A percentile compares a stretch with the other conserved stretches of the same genome.
These are phyloP conservation scores for Ptychochromis oligacanthus DNA, from an alignment of 2,113 vertebrate genomes.

Conservation along the genomic window DNA sequence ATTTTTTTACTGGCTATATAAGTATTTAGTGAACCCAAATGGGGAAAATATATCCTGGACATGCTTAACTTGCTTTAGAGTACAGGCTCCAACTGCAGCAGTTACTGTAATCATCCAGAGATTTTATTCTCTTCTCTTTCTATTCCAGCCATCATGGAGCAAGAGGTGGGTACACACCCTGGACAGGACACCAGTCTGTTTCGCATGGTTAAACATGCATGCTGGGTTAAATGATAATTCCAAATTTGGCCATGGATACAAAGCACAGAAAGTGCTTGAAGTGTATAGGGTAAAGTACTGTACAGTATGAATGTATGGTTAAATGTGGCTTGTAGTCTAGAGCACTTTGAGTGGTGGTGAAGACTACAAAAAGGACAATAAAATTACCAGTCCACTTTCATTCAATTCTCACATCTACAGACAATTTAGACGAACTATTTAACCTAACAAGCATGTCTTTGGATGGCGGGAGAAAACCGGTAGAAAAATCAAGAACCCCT, in stretches of 20 bases:
- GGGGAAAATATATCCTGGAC: no score
- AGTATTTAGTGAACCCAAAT: background rate
- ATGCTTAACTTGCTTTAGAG: no score
- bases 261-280: background rate
- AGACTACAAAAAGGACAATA: background rate
- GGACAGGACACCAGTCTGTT: background rate
- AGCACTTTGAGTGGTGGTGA: background rate
- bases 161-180: background rate
- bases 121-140: no score
- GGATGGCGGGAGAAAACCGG: no score
- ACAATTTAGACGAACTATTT: background rate
- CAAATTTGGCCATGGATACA: background rate
- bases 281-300: background rate
- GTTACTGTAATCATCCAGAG: no score
- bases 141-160: no score
- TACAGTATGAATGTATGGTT: background rate
- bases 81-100: no score
- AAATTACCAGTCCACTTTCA: background rate
- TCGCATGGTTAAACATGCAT: background rate
- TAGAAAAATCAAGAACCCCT: background rate
- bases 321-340: background rate
- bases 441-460: background rate
- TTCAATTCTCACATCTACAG: background rate
- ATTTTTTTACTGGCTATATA: background rate
- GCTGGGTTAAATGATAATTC: background rate